phyloP scores from a whole-genome alignment of 1,140 invertebrate species.

The Leptestheria dahalacensis region DNA sequence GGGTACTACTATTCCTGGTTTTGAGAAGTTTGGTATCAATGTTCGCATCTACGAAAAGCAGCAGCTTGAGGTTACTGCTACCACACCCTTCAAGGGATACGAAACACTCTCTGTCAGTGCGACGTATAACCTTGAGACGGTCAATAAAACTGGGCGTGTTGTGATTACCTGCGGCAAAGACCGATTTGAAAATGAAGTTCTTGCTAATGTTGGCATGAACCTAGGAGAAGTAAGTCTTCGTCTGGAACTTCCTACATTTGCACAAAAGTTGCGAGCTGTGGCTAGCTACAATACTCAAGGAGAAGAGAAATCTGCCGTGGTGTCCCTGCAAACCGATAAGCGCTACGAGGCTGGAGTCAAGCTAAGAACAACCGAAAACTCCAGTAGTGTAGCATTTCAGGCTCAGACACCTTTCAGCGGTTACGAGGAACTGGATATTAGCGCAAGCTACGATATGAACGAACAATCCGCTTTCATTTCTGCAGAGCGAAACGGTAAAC shows the following conservation, averaged over 20 bases:
- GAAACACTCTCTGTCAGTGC: neutral
- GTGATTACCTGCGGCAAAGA: neutral
- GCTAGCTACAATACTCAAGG: constrained; percentile 11
- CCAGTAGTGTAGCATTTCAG: neutral
- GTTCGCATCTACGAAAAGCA: constrained; percentile 1
- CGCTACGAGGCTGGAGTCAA: constrained; percentile 11
- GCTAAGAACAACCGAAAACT: constrained; percentile 3
- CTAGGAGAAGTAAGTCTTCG: neutral
- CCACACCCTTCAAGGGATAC: neutral
- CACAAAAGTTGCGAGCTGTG: neutral
- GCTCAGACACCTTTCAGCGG: constrained; percentile 14
- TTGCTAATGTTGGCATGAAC: neutral
- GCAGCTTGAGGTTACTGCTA: constrained; percentile 4
- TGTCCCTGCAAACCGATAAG: constrained; percentile 3
- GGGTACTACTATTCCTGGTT: constrained; percentile 11
- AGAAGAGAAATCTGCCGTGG: neutral
- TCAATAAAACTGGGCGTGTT: neutral
- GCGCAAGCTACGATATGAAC: constrained; percentile 9
- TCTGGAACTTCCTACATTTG: neutral
- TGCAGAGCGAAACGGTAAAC: constrained; percentile 8
- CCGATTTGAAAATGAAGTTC: constrained; percentile 9
- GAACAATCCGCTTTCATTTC: neutral
- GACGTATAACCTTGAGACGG: neutral
- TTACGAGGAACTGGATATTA: constrained; percentile 13
- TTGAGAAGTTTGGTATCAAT: constrained; percentile 4